Conservation (phyloP, 2,888 invertebrate genomes). For the Ptychoptera albimana region DNA sequence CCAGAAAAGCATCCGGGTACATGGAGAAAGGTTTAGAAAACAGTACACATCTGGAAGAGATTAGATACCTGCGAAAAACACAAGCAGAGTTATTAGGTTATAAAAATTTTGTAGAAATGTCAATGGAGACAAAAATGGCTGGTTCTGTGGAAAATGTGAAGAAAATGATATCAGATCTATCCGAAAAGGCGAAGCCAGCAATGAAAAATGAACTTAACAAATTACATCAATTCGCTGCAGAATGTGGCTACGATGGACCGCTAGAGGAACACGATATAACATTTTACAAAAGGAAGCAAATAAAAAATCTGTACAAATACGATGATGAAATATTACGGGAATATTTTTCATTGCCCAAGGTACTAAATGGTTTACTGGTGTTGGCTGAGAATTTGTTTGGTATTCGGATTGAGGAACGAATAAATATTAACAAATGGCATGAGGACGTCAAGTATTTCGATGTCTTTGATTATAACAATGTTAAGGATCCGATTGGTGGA, state of each 20-base stretch:
- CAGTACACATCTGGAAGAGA: conserved; percentile 60
- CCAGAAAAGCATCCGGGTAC: conserved; percentile 49
- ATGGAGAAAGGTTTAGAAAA: conserved; percentile 49
- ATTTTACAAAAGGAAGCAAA: conserved; percentile 73
- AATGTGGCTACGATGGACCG: conserved; percentile 50
- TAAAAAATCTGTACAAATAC: conserved; percentile 43
- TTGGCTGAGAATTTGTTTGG: conserved; percentile 64
- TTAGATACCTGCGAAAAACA: conserved; percentile 48
- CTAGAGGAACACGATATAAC: conserved; percentile 73
- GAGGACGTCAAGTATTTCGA: conserved; percentile 71
- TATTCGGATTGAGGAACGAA: conserved; percentile 51
- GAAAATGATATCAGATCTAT: conserved; percentile 46
- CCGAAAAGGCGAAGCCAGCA: conserved; percentile 51
- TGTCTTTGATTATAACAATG: conserved; percentile 42
- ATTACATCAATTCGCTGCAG: conserved; percentile 54
- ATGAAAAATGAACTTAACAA: conserved; percentile 59
- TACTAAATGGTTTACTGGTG: conserved; percentile 61
- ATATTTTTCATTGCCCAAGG: conserved; percentile 70
- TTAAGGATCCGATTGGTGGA: conserved; percentile 46
- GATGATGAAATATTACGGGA: conserved; percentile 56
- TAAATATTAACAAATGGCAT: conserved; percentile 63
- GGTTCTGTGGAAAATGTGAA: conserved; percentile 59
- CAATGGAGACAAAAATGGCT: conserved; percentile 90
- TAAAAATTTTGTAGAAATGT: conserved; percentile 65
- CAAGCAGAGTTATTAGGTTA: conserved; percentile 68